A percentile compares a stretch with the other conserved stretches of the same genome.
Evolutionary conservation across 2,888 invertebrate species (phyloP).

Genomic region (Auanema freiburgensis): DNA sequence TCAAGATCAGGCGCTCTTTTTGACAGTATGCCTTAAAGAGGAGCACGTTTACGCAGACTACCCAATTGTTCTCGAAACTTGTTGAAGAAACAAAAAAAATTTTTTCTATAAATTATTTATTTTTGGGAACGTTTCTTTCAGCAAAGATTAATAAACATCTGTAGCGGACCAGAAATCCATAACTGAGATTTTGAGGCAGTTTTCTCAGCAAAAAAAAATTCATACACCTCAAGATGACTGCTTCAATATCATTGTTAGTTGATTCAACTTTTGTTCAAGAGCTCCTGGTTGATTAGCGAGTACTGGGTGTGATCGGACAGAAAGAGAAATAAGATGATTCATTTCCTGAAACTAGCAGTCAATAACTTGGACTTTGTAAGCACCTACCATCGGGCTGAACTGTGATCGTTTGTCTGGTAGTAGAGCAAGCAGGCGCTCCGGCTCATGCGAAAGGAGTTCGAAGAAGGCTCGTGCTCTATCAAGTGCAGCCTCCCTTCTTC

Average conservation of each 20-base stretch:
- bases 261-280: constrained; percentile 73
- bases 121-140: too few relatives aligned
- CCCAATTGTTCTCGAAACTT: too few relatives aligned
- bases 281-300: constrained; percentile 64
- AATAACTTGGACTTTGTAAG: background rate
- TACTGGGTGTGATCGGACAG: constrained; percentile 72
- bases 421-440: constrained; percentile 66
- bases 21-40: too few relatives aligned
- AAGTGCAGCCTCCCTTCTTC: constrained; percentile 73
- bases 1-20: too few relatives aligned
- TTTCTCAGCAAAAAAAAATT: background rate
- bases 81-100: too few relatives aligned
- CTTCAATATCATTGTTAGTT: constrained; percentile 79
- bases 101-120: too few relatives aligned
- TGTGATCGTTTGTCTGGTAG: constrained; percentile 73
- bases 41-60: too few relatives aligned
- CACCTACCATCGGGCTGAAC: constrained; percentile 77
- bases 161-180: background rate
- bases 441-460: constrained; percentile 44
- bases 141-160: too few relatives aligned
- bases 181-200: background rate
- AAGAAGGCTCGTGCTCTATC: constrained; percentile 78
- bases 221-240: background rate
- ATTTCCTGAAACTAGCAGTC: constrained; percentile 24
- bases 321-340: constrained; percentile 71